Conservation (phyloP, 1,140 invertebrate species). For the Drosophila malerkotliana region DNA sequence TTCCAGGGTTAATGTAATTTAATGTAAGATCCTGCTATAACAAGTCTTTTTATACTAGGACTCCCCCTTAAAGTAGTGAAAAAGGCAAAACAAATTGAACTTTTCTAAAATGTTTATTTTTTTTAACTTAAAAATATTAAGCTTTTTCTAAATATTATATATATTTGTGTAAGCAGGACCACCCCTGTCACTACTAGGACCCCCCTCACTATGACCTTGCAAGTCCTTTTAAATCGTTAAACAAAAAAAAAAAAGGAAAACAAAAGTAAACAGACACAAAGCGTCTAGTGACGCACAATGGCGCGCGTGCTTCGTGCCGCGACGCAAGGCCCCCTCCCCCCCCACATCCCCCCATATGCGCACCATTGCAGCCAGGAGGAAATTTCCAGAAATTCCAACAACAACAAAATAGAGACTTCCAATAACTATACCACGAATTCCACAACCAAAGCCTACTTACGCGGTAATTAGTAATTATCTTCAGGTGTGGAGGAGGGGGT, state of each 20-base stretch:
- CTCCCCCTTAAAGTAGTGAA: no score
- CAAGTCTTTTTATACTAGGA: no score
- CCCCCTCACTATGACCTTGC: not conserved
- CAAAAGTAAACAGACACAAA: constrained; percentile 2
- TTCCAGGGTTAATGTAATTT: no score
- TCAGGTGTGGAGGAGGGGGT: not conserved
- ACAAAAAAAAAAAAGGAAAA: not conserved
- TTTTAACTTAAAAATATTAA: no score
- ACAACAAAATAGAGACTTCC: not conserved
- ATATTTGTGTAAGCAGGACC: not conserved
- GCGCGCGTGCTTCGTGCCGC: constrained; percentile 1
- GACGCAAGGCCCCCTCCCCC: not conserved
- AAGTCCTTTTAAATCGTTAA: not conserved
- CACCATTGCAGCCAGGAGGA: not conserved
- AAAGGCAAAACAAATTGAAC: no score
- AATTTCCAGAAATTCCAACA: not conserved
- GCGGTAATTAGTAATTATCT: constrained; percentile 2
- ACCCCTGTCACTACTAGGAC: not conserved
- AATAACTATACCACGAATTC: not conserved
- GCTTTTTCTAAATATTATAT: not conserved
- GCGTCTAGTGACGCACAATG: constrained; percentile 5
- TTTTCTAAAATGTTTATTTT: no score
- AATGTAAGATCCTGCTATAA: no score
- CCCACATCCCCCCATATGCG: not conserved
- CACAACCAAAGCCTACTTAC: not conserved